phyloP scores from a whole-genome alignment of 2,888 invertebrate species.

The Microplitis deprimator region DNA sequence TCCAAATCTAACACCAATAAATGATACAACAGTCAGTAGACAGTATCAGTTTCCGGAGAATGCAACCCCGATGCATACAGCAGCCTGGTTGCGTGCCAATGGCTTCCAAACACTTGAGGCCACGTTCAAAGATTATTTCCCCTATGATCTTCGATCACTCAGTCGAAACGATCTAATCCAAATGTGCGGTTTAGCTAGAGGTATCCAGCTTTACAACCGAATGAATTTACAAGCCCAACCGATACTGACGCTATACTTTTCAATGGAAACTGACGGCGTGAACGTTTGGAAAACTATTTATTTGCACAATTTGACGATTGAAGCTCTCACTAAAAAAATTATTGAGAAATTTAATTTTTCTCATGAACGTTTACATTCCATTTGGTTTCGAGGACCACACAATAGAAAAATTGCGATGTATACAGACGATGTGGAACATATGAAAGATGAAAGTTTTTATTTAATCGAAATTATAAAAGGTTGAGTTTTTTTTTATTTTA shows the following conservation, averaged over 20 bases:
- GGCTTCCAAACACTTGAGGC: conserved; percentile 84
- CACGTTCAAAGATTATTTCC: conserved; percentile 86
- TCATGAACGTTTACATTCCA: conserved; percentile 66
- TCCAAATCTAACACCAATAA: conserved; percentile 42
- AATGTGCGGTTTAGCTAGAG: conserved; percentile 94
- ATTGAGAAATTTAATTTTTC: conserved; percentile 64
- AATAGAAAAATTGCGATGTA: conserved; percentile 88
- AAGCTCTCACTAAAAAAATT: conserved; percentile 64
- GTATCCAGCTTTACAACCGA: conserved; percentile 92
- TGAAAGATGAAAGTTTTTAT: conserved; percentile 85
- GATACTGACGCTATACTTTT: conserved; percentile 88
- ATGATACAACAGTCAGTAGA: conserved; percentile 13
- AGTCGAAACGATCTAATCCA: conserved; percentile 93
- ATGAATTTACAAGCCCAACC: conserved; percentile 84
- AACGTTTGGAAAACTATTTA: conserved; percentile 87
- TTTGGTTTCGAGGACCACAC: conserved; percentile 87
- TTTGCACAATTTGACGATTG: conserved; percentile 72
- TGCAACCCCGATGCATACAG: conserved; percentile 81
- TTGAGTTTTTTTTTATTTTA: conserved; percentile 50
- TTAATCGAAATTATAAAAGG: conserved; percentile 76
- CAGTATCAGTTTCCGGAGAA: conserved; percentile 75
- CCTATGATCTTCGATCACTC: conserved; percentile 88
- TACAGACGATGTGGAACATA: conserved; percentile 87
- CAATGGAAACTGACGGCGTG: conserved; percentile 76
- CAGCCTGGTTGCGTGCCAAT: conserved; percentile 84